Conservation (phyloP, 2,113 vertebrate genomes). For the Ascaphus truei region DNA sequence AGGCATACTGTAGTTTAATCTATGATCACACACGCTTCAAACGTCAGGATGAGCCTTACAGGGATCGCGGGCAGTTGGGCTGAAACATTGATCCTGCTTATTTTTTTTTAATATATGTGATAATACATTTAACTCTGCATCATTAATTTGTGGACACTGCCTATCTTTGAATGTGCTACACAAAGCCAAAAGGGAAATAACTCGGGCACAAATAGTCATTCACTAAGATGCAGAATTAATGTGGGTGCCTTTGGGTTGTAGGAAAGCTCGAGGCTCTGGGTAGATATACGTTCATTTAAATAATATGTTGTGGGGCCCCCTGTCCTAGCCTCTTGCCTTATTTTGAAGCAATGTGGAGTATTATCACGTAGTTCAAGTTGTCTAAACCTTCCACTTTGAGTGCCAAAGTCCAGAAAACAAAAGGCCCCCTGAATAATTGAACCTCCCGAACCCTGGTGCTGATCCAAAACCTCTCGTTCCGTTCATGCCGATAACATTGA, state of each 20-base stretch:
- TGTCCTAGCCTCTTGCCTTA: too few relatives aligned
- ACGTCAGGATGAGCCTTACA: slow-evolving; percentile 1
- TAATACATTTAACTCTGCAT: slow-evolving; percentile 17
- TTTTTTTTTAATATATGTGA: neutral
- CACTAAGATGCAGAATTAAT: neutral
- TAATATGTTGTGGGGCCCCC: too few relatives aligned
- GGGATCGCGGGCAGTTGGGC: neutral
- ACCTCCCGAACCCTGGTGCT: too few relatives aligned
- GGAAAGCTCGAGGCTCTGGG: neutral
- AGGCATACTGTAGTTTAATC: slow-evolving; percentile 15
- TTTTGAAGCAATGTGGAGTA: too few relatives aligned
- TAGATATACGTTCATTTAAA: neutral
- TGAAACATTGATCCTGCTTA: slow-evolving; percentile 2
- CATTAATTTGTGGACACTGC: slow-evolving; percentile 13
- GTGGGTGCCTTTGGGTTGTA: neutral
- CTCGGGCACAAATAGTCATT: neutral
- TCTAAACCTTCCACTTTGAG: too few relatives aligned
- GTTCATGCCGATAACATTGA: too few relatives aligned
- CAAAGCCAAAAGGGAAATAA: slow-evolving; percentile 4
- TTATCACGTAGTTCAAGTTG: too few relatives aligned
- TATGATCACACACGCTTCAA: slow-evolving; percentile 11
- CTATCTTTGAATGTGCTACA: neutral
- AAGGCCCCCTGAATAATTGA: too few relatives aligned
- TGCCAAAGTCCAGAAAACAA: too few relatives aligned
- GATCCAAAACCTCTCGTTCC: too few relatives aligned